Conservation (phyloP, 2,113 vertebrate species). For the Corydoras maculifer region DNA sequence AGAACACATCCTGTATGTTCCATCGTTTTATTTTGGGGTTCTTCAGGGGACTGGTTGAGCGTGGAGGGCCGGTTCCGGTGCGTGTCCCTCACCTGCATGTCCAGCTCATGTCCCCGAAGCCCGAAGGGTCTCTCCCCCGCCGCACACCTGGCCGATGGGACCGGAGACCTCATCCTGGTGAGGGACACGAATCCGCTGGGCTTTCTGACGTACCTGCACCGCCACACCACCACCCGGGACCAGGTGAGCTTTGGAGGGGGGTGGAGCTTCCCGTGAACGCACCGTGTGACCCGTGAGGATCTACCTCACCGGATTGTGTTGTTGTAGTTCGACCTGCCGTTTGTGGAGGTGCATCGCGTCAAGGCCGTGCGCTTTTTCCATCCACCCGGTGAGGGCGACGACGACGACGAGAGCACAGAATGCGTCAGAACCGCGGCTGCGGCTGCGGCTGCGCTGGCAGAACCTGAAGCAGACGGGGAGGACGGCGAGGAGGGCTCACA, state of each 20-base stretch:
- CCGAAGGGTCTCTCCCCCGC: slow-evolving; percentile 72
- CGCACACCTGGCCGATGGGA: slow-evolving; percentile 75
- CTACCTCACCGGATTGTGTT: background rate
- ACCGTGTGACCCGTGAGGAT: background rate
- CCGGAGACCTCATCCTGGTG: slow-evolving; percentile 74
- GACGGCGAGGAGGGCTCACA: slow-evolving; percentile 47
- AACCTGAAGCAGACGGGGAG: slow-evolving; percentile 20
- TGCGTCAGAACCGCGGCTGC: background rate
- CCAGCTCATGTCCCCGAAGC: slow-evolving; percentile 73
- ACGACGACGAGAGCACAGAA: slow-evolving; percentile 20
- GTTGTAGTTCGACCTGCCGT: slow-evolving; percentile 72
- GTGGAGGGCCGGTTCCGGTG: slow-evolving; percentile 66
- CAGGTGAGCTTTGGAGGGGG: slow-evolving; percentile 53
- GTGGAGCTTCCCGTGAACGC: background rate
- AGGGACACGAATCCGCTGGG: slow-evolving; percentile 61
- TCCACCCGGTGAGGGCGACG: slow-evolving; percentile 36
- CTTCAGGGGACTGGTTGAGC: slow-evolving; percentile 58
- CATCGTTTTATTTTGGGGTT: background rate
- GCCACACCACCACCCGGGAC: slow-evolving; percentile 71
- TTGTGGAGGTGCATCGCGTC: slow-evolving; percentile 75
- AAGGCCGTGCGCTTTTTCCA: slow-evolving; percentile 64
- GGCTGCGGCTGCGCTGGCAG: slow-evolving; percentile 10
- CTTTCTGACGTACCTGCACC: slow-evolving; percentile 67
- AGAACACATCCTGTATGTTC: background rate
- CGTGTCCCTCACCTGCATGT: slow-evolving; percentile 74